A percentile compares a stretch with the other conserved stretches of the same genome.
phyloP scores from a whole-genome alignment of 2,888 invertebrate genomes.

The Folsomia candida region DNA sequence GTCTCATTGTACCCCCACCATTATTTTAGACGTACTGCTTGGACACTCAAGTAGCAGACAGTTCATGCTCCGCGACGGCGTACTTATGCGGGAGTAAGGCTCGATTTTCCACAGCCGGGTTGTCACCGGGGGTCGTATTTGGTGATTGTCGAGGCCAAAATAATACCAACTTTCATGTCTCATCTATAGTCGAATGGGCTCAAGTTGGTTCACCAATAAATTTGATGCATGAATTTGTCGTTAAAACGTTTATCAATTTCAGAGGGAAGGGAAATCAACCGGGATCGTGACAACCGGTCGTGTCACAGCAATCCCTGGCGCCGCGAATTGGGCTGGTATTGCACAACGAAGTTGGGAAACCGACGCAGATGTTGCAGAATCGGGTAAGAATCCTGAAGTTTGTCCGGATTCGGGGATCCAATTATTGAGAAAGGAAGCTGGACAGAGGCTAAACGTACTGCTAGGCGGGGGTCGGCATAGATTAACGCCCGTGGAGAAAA shows the following conservation, averaged over 20 bases:
- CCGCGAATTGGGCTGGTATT: constrained; percentile 55
- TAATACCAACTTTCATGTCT: constrained; percentile 22
- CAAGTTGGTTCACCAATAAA: no score
- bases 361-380: constrained; percentile 62
- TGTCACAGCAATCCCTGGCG: constrained; percentile 45
- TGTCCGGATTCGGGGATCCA: constrained; percentile 85
- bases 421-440: constrained; percentile 73
- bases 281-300: constrained; percentile 46
- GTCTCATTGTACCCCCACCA: neutral
- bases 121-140: constrained; percentile 63
- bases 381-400: constrained; percentile 42
- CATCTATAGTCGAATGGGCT: constrained; percentile 42
- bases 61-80: constrained; percentile 65
- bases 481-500: constrained; percentile 49
- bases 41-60: constrained; percentile 13
- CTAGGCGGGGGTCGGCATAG: constrained; percentile 47
- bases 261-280: constrained; percentile 61
- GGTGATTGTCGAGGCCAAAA: constrained; percentile 30
- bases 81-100: constrained; percentile 75
- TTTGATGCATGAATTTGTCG: neutral
- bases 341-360: constrained; percentile 73
- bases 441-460: constrained; percentile 68
- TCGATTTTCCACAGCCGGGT: constrained; percentile 71
- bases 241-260: neutral
- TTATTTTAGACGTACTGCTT: constrained; percentile 29